A percentile compares a stretch with the other conserved stretches of the same genome.
phyloP scores from a whole-genome alignment of 1,140 invertebrate species.

The Mesaphorura yosii region DNA sequence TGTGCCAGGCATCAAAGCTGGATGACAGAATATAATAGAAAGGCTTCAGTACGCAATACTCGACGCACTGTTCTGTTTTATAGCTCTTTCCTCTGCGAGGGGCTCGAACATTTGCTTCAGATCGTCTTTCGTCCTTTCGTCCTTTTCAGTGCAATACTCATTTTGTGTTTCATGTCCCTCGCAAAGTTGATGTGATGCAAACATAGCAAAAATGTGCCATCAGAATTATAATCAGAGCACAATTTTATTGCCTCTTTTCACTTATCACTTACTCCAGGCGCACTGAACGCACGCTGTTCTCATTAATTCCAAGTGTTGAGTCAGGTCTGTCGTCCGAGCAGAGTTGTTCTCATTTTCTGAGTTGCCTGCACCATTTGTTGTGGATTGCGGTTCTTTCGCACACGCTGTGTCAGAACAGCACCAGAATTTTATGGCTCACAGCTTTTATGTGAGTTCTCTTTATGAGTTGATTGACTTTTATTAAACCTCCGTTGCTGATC shows the following conservation, averaged over 20 bases:
- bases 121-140: no score
- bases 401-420: no score
- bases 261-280: conserved; percentile 10
- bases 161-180: background rate
- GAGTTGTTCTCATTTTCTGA: conserved; percentile 5
- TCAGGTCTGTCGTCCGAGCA: background rate
- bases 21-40: background rate
- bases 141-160: background rate
- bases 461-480: background rate
- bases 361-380: conserved; percentile 1
- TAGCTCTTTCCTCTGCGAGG: no score
- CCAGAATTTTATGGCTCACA: background rate
- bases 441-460: background rate
- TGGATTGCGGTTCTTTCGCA: background rate
- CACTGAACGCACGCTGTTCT: no score
- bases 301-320: no score
- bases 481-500: background rate
- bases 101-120: no score
- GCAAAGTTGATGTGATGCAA: background rate
- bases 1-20: background rate
- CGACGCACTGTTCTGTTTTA: no score
- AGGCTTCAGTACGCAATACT: background rate
- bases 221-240: background rate
- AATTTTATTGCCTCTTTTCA: conserved; percentile 21
- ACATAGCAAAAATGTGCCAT: conserved; percentile 6